These are phyloP conservation scores for Columbina picui DNA, from an alignment of 2,113 vertebrate genomes.

Conservation along the genomic window DNA sequence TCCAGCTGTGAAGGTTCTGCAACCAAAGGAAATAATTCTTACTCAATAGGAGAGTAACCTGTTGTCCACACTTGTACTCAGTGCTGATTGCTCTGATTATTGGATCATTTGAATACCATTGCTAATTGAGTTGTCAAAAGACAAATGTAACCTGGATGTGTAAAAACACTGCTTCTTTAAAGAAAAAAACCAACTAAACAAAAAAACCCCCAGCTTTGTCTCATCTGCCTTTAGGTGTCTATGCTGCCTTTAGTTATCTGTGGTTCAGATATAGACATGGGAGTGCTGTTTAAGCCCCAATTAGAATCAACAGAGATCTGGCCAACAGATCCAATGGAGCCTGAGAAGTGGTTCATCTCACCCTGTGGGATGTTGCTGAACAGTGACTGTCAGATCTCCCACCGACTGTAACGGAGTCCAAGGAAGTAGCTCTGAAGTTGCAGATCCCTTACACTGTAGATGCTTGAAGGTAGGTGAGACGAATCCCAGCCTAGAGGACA, in stretches of 20 bases:
- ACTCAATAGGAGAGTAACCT: neutral
- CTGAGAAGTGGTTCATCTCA: neutral
- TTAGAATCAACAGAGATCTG: neutral
- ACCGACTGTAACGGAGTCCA: neutral
- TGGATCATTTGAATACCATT: neutral
- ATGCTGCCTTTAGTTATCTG: neutral
- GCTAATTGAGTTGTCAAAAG: neutral
- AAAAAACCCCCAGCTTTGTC: neutral
- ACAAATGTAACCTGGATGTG: neutral
- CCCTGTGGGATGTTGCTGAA: neutral
- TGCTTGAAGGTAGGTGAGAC: neutral
- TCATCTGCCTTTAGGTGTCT: neutral
- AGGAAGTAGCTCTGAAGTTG: neutral
- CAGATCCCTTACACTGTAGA: neutral
- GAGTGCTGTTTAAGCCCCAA: rapidly evolving
- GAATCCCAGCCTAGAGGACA: neutral
- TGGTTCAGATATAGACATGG: neutral
- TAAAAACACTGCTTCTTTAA: neutral
- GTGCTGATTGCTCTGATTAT: neutral
- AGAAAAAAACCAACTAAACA: neutral
- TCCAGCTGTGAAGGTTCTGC: neutral
- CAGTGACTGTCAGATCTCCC: neutral
- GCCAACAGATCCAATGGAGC: neutral
- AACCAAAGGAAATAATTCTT: neutral
- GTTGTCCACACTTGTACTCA: neutral